phyloP scores from a whole-genome alignment of 2,888 invertebrate species.

The Seira ritae region DNA sequence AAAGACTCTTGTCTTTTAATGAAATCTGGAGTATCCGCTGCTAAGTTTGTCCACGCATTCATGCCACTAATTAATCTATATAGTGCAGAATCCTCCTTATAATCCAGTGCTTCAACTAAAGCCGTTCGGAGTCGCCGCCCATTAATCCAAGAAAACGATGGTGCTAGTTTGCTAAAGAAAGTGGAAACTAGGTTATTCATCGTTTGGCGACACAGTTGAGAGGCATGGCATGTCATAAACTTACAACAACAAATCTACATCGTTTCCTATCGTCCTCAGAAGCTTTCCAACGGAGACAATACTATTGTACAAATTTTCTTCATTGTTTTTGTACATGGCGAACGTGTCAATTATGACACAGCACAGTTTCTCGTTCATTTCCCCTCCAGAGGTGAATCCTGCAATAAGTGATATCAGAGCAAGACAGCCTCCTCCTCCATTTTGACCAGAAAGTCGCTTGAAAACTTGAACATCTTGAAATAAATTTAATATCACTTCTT shows the following conservation, averaged over 20 bases:
- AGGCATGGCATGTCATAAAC: constrained; percentile 15
- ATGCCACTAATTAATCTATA: constrained; percentile 54
- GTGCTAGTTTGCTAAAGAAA: constrained; percentile 60
- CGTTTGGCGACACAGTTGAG: too few species aligned
- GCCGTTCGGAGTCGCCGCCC: constrained; percentile 60
- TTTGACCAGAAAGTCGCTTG: constrained; percentile 53
- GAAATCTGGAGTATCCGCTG: constrained; percentile 63
- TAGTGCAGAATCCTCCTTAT: constrained; percentile 26
- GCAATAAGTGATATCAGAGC: constrained; percentile 57
- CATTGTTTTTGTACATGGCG: constrained; percentile 60
- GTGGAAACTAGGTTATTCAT: too few species aligned
- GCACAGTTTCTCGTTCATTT: constrained; percentile 52
- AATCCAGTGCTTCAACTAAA: constrained; percentile 49
- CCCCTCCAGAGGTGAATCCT: constrained; percentile 47
- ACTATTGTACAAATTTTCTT: constrained; percentile 65
- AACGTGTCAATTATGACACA: constrained; percentile 64
- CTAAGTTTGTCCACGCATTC: constrained; percentile 56
- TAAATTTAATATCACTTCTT: constrained; percentile 60
- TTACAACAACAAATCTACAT: constrained; percentile 50
- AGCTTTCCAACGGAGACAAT: constrained; percentile 61
- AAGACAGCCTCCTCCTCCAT: constrained; percentile 52
- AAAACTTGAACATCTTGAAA: constrained; percentile 59
- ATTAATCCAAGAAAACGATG: constrained; percentile 58
- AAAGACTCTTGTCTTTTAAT: constrained; percentile 57
- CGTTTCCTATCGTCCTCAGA: constrained; percentile 35